Evolutionary conservation across 2,113 vertebrate species (phyloP), one percentile per base, ranked within the genome.

Genomic region (Osmerus mordax): DNA sequence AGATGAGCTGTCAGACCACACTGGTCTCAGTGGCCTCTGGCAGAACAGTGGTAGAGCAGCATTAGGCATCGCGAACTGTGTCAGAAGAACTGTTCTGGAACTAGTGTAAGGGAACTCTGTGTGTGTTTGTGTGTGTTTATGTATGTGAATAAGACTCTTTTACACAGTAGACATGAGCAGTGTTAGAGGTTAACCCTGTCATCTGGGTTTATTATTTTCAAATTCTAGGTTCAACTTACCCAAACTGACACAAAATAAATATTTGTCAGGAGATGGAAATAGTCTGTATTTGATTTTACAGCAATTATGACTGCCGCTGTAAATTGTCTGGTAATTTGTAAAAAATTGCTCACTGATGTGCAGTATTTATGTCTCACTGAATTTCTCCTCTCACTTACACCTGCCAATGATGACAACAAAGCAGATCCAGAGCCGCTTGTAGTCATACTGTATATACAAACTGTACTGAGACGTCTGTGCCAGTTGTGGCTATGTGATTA

Each of bases 1-100:
- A 92, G 62, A 29, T 9, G 56, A 86, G 84, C 80, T 88, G 89
- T 47, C 41, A 47, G 41, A 47, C 9, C 9, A 12, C 41, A 47
- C 88, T 89, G 89, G 86, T 87, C 84, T 71, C 70, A 88, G 81
- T 88, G 83, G 66, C 82, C 90, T 88, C 87, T 84, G 86, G 84
- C 90, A 91, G 88, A 90, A 90, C 89, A 88, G 70, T 71, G 80
- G 81, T 15, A 36, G 14, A 72, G 19, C 19, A 67, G 41, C 47
- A 21, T 53, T 12, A 18, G 47, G 41, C 87, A 51, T 47, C 0
- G 41, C 41, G 41, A 47, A 47, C 9, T 47, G 41, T 47, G 41
- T 47, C 41, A 47, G 41, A 47, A 47, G 41, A 47, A 47, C 41
- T 47, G 41, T 12, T 47, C 41, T 47, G 41, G 41, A 47, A 7